Evolutionary conservation across 2,797 vertebrate species (phyloP).

Genomic region (Myripristis murdjan): DNA sequence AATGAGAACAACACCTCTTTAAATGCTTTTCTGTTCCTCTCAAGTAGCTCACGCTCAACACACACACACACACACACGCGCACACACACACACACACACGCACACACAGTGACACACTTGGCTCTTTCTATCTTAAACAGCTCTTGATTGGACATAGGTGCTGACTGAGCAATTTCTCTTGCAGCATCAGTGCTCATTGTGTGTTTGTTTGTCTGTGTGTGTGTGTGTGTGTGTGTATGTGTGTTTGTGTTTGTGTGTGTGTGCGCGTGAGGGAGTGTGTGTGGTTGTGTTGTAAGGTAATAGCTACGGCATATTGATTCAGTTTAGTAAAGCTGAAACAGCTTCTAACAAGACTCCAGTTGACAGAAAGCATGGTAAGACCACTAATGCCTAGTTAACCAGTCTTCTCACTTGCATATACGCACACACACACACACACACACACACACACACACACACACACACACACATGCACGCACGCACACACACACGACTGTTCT

Average conservation of each 20-base stretch:
- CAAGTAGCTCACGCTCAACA: conserved; percentile 11
- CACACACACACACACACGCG: too few relatives aligned
- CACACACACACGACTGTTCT: conserved; percentile 18
- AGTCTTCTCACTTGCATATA: conserved; percentile 30
- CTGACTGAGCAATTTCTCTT: conserved; percentile 67
- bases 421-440: conserved; percentile 3
- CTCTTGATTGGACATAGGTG: conserved; percentile 70
- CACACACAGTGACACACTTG: conserved; percentile 28
- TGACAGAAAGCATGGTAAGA: conserved; percentile 66
- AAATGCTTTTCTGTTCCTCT: conserved; percentile 59
- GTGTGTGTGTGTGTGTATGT: too few relatives aligned
- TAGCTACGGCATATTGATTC: conserved; percentile 69
- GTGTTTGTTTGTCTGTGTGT: too few relatives aligned
- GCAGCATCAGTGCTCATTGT: background rate
- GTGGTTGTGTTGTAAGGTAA: conserved; percentile 42
- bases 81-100: conserved; percentile 20
- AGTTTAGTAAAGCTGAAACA: conserved; percentile 61
- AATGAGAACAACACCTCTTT: conserved; percentile 59
- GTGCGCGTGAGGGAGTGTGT: conserved; percentile 27
- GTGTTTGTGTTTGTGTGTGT: conserved; percentile 25
- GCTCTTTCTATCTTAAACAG: conserved; percentile 61
- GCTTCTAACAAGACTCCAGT: conserved; percentile 64
- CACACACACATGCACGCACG: conserved; percentile 21
- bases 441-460: background rate
- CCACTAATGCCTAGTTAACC: conserved; percentile 67